These are phyloP conservation scores for Leptinotarsa juncta DNA, from an alignment of 2,888 invertebrate genomes.

Conservation along the genomic window DNA sequence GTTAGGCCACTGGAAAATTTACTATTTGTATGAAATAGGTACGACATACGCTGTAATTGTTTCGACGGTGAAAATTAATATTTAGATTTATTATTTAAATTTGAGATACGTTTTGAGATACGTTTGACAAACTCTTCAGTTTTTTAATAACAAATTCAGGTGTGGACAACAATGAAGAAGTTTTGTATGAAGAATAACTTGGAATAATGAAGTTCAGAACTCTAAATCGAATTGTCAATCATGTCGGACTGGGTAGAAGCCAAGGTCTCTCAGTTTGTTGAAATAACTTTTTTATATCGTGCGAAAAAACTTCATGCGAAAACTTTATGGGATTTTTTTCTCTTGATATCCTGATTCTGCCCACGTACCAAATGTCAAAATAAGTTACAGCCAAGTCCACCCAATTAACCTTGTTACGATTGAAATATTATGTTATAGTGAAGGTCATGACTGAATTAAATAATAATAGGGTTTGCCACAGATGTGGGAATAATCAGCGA, in stretches of 20 bases:
- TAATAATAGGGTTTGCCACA: conserved; percentile 8
- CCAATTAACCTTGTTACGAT: conserved; percentile 34
- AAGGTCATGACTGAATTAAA: conserved; percentile 34
- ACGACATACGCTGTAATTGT: no score
- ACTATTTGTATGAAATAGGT: no score
- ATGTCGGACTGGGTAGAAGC: background rate
- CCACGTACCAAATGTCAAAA: conserved; percentile 22
- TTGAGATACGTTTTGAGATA: no score
- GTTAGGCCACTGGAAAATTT: no score
- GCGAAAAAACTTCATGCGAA: conserved; percentile 11
- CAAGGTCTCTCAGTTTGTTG: conserved; percentile 13
- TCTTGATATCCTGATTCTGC: conserved; percentile 19
- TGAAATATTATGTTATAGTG: conserved; percentile 27
- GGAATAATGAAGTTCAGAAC: background rate
- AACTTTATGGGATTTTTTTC: conserved; percentile 17
- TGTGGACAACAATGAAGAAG: no score
- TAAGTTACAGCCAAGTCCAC: conserved; percentile 10
- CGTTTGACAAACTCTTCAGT: no score
- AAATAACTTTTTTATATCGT: background rate
- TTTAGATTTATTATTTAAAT: no score
- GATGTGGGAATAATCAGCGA: conserved; percentile 9
- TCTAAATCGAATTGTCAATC: background rate
- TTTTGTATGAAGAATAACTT: no score
- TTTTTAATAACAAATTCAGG: no score
- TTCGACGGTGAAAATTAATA: no score